phyloP scores from a whole-genome alignment of 2,113 vertebrate genomes.

The Cromileptes altivelis region DNA sequence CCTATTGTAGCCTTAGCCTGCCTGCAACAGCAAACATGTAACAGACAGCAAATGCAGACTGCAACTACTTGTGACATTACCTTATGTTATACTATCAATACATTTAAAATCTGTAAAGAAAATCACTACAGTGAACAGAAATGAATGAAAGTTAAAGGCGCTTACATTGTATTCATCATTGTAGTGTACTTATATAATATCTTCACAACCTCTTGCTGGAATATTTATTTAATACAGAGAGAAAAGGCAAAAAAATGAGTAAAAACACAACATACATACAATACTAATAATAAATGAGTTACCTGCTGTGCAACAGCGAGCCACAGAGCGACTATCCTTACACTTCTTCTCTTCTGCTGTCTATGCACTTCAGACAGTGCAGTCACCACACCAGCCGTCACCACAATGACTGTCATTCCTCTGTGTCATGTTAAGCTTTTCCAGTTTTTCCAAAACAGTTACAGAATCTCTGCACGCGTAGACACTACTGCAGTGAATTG shows the following conservation, averaged over 20 bases:
- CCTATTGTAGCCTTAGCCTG: not conserved
- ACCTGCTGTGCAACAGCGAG: conserved; percentile 44
- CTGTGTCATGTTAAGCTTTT: conserved; percentile 61
- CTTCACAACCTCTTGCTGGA: not conserved
- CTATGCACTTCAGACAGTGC: conserved; percentile 27
- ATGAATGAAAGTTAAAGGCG: not conserved
- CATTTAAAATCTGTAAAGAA: not conserved
- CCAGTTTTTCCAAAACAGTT: conserved; percentile 61
- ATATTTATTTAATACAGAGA: not conserved
- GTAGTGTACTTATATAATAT: not conserved
- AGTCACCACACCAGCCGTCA: conserved; percentile 36
- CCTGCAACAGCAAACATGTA: not conserved
- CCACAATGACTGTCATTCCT: conserved; percentile 49
- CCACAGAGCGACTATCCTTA: conserved; percentile 12
- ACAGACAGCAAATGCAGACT: not conserved
- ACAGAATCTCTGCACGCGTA: not conserved
- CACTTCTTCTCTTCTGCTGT: not conserved
- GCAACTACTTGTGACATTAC: not conserved
- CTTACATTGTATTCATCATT: not conserved
- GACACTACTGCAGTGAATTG: not conserved
- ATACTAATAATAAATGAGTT: conserved; percentile 24
- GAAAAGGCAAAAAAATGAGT: not conserved
- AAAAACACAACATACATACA: not conserved
- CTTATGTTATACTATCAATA: too few species aligned
- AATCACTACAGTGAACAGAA: not conserved